Percentiles rank a stretch among this genome's conserved stretches.
Conservation (phyloP, 2,797 vertebrate genomes). For the Dromococcyx pavoninus region DNA sequence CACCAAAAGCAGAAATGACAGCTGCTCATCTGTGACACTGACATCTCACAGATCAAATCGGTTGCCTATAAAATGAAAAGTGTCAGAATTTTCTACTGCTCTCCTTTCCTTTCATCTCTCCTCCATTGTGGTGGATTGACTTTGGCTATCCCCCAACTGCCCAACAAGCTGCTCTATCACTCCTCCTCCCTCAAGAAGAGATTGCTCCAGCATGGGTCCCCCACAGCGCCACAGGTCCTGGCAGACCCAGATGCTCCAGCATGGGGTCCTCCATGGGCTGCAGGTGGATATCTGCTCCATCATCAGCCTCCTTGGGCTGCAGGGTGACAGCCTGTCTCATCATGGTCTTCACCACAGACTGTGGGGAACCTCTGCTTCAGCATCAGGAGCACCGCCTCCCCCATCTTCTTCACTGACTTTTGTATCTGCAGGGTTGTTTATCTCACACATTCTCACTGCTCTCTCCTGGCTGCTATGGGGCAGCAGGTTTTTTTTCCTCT, state of each 20-base stretch:
- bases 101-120: neutral
- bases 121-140: neutral
- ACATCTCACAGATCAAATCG: neutral
- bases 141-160: neutral
- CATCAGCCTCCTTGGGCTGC: too few species aligned
- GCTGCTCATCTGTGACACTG: neutral
- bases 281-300: too few species aligned
- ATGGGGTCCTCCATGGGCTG: neutral
- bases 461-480: neutral
- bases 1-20: neutral
- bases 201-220: fast-evolving
- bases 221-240: fast-evolving
- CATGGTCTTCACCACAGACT: neutral
- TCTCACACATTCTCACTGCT: neutral
- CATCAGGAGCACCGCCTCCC: neutral
- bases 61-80: neutral
- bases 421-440: neutral
- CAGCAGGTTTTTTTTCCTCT: neutral
- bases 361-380: neutral
- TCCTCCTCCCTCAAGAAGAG: neutral
- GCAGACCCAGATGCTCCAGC: neutral
- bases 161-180: neutral
- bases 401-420: neutral
- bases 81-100: neutral
- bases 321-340: neutral